Evolutionary conservation across 2,113 vertebrate species (phyloP).

Genomic region (Galeopterus variegatus): DNA sequence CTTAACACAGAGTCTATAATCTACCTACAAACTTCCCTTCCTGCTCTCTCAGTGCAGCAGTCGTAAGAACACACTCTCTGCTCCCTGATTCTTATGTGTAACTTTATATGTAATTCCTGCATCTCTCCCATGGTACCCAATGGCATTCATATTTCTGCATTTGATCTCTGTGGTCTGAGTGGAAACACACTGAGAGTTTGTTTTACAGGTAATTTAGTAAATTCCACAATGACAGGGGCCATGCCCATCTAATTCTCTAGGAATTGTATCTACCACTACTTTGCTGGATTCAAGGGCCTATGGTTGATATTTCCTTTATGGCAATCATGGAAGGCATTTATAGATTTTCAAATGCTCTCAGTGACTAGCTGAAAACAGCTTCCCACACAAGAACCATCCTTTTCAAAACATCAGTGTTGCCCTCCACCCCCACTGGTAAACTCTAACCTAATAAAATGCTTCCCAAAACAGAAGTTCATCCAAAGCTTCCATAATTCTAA

Average conservation of each 20-base stretch:
- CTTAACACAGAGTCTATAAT: background rate
- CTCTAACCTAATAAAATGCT: background rate
- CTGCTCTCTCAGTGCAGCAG: background rate
- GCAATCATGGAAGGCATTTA: background rate
- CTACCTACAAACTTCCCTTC: background rate
- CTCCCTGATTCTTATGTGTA: background rate
- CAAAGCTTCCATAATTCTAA: slow-evolving; percentile 27
- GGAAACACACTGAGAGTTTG: background rate
- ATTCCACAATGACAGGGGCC: background rate
- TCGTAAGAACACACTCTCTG: background rate
- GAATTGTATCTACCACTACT: background rate
- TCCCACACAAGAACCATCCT: background rate
- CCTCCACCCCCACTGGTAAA: background rate
- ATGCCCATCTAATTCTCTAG: background rate
- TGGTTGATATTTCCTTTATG: slow-evolving; percentile 39
- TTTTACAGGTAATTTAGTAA: slow-evolving; percentile 22
- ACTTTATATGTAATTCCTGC: background rate
- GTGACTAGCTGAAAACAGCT: slow-evolving; percentile 31
- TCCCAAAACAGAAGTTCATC: background rate
- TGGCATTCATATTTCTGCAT: background rate
- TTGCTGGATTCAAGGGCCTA: background rate
- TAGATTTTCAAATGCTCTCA: slow-evolving; percentile 28
- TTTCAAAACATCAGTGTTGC: background rate
- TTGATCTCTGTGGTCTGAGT: slow-evolving; percentile 26
- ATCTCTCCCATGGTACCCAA: background rate